Base-by-base conservation (phyloP, 2,888 invertebrate species). In the Luperina testacea region DNA sequence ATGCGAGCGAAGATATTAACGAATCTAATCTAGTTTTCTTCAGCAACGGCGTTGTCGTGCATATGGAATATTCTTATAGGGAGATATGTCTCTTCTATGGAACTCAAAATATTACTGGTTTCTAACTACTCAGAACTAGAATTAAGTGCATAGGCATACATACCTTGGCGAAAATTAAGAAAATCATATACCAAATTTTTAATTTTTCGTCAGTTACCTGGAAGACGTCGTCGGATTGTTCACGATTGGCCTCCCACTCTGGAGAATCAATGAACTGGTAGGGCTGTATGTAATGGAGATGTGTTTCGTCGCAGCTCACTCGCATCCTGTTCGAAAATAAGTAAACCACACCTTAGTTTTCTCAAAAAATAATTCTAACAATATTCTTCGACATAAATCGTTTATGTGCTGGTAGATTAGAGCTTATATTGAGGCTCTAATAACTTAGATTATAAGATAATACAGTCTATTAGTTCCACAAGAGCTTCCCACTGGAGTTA, bases 181-280 rank as follows among this genome's bases (percentile, higher is more conserved):
- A 17, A 73, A 27, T 8, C 20, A 32, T 13, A 1, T 38, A 57
- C 24, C 20, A 24, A 17, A 9, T 20, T 24, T 51, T n/a, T 6
- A 11, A 2, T 53, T 45, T 53, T 64, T 63, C 2, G 20, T 7
- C 27, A 45, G 67, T 93, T 94, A 98, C 98, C 97, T 98, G 98
- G 94, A 98, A 98, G 93, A 98, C 97, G 91, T 98, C 98, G 90
- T 98, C 98, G 73, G 98, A 98, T 92, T 98, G 98, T 91, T 98
- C 98, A 90, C 98, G 97, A 92, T 98, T 98, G 75, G 98, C 98
- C 90, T 98, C 98, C 98, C 98, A 98, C 95, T 99, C 98, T 0
- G 98, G 98, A n/a, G 98, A 98, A 94, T 98, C 98, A 82, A 99
- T 97, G 94, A 99, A 99, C 95, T 99, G 98, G 93, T 98, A 98